Base-by-base conservation (phyloP, 2,113 vertebrate genomes). In the Pantherophis guttatus region DNA sequence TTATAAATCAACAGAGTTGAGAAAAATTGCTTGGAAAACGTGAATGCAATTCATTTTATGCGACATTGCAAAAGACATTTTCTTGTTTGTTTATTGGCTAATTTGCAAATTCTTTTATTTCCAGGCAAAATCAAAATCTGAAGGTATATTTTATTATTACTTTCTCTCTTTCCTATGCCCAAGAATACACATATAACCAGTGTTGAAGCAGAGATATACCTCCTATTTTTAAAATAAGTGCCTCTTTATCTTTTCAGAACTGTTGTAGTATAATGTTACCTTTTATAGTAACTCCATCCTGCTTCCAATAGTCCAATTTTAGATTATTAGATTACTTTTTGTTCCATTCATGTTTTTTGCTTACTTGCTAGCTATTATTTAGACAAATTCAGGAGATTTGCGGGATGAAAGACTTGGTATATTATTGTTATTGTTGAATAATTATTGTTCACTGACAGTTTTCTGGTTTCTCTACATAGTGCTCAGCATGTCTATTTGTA, bases 81-180 rank as follows among this genome's bases (percentile, higher is more conserved):
- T 44, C 5, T 9, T 58, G 13, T 90, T 86, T 93, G 26, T 92
- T 87, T 92, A 39, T 57, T 92, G 23, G 70, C 88, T 92, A 29
- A 53, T 94, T 33, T 92, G 17, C 52, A 11, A 50, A 88, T 54
- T 52, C 21, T 48, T 48, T 50, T 8, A 17, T 24, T 52, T 59
- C 24, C 13, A 53, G 26, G 21, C 24, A 52, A 52, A 87, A 52
- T 52, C 52, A 87, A 62, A 55, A 15, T 26, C 29, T n/a, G 24
- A 26, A 59, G 81, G 8, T 91, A 5, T 59, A n/a, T 62, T 50
- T 91, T 44, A 44, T 57, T 55, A 75, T 33, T 17, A 70, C 29
- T 70, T 70, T 33, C 29, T 70, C 65, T 33, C 12, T 70, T 70
- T 70, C 29, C 65, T 70, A 33, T 5, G n/a, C 4, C 29, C 65